A percentile compares a stretch with the other conserved stretches of the same genome.
Evolutionary conservation across 2,113 vertebrate species (phyloP).

Genomic region (Ploceus nigricollis): DNA sequence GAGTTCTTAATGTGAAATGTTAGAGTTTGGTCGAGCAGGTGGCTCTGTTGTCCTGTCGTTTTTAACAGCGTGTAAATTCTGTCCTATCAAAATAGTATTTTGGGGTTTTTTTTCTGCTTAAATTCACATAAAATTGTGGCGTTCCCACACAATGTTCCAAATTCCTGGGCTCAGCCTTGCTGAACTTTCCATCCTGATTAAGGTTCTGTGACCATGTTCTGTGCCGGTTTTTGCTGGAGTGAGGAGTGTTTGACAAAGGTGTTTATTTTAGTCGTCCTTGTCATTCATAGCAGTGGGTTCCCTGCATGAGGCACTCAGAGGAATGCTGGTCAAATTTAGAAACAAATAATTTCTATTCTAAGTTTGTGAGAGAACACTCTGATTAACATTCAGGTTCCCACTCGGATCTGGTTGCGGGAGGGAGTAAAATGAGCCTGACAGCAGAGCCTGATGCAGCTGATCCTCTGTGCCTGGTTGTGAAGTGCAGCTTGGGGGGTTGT

Average conservation of each 20-base stretch:
- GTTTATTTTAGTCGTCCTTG: neutral
- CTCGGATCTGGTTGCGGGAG: neutral
- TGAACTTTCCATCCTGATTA: neutral
- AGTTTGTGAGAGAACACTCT: neutral
- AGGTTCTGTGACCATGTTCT: neutral
- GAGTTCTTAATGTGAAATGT: neutral
- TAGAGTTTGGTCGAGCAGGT: neutral
- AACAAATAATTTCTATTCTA: slow-evolving; percentile 1
- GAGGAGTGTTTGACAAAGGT: neutral
- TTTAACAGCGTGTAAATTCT: neutral
- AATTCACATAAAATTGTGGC: neutral
- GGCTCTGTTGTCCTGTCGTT: neutral
- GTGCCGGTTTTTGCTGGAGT: neutral
- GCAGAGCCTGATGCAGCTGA: neutral
- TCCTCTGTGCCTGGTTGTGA: neutral
- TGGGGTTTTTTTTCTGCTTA: neutral
- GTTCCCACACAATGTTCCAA: rapidly evolving
- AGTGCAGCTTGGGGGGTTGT: neutral
- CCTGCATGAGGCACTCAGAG: neutral
- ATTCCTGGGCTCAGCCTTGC: neutral
- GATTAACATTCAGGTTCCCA: neutral
- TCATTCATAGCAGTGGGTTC: neutral
- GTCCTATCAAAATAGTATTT: rapidly evolving
- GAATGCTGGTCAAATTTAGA: neutral
- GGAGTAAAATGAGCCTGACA: neutral